phyloP scores from a whole-genome alignment of 2,113 vertebrate genomes.

The Pterocles burchelli region DNA sequence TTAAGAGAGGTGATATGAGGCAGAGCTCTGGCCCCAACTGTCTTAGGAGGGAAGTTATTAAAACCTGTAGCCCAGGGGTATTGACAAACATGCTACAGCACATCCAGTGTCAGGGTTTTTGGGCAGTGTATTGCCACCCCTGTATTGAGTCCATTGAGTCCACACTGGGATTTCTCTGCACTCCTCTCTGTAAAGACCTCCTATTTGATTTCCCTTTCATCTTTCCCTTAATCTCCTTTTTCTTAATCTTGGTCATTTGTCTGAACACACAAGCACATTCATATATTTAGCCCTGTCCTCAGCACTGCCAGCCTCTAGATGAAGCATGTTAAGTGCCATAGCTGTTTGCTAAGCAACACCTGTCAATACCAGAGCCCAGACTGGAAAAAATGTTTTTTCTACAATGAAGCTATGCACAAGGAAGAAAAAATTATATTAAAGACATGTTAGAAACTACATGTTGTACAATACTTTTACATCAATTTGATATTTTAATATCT shows the following conservation, averaged over 20 bases:
- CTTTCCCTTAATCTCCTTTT: neutral
- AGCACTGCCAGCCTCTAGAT: neutral
- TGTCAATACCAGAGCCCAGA: neutral
- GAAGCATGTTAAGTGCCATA: neutral
- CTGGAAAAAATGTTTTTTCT: neutral
- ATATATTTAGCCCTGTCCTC: rapidly evolving
- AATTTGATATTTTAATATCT: neutral
- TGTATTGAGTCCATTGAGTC: neutral
- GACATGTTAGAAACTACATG: neutral
- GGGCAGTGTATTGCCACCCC: neutral
- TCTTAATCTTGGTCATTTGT: too few relatives aligned
- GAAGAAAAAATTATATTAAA: neutral
- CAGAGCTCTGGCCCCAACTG: rapidly evolving
- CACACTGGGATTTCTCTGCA: rapidly evolving
- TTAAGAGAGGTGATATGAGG: neutral
- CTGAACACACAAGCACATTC: rapidly evolving
- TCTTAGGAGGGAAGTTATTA: neutral
- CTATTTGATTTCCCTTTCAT: neutral
- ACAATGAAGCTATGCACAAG: neutral
- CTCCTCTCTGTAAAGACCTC: neutral
- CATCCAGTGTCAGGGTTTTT: rapidly evolving
- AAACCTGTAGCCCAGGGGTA: neutral
- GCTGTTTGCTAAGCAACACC: rapidly evolving
- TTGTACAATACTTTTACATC: neutral
- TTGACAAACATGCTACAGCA: rapidly evolving